Conservation (phyloP, 2,888 invertebrate species). For the Ptilodon capucinus region DNA sequence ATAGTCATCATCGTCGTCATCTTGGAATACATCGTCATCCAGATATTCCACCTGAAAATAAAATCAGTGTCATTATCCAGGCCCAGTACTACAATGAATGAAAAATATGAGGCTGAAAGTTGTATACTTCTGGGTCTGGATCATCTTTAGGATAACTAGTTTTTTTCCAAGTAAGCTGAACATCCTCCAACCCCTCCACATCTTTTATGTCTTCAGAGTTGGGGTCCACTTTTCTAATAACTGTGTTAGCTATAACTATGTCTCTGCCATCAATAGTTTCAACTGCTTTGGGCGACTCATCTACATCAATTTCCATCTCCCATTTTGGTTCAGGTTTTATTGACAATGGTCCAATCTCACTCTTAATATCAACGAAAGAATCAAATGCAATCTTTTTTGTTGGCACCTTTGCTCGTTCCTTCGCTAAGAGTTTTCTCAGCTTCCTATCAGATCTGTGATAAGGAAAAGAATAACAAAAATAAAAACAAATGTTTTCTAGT, state of each 20-base stretch:
- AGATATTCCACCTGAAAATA: conserved; percentile 59
- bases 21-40: conserved; percentile 70
- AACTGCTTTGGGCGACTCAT: conserved; percentile 37
- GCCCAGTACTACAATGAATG: not conserved
- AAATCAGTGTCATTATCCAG: not conserved
- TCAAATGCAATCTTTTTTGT: conserved; percentile 77
- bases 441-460: conserved; percentile 62
- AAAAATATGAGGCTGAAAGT: not conserved
- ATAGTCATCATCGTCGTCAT: conserved; percentile 72
- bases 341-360: conserved; percentile 69
- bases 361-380: conserved; percentile 74
- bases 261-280: conserved; percentile 63
- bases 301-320: conserved; percentile 72
- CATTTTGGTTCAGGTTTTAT: conserved; percentile 72
- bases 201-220: conserved; percentile 39
- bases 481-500: too few species aligned
- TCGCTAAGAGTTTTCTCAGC: conserved; percentile 57
- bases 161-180: conserved; percentile 59
- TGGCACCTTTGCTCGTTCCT: conserved; percentile 47
- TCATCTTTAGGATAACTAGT: conserved; percentile 37
- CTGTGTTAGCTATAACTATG: conserved; percentile 73
- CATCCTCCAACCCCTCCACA: conserved; percentile 36
- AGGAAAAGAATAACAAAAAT: too few species aligned
- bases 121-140: conserved; percentile 52
- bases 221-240: conserved; percentile 73